These are phyloP conservation scores for Myotis findleyi DNA, from an alignment of 2,797 vertebrate species.

Conservation along the genomic window DNA sequence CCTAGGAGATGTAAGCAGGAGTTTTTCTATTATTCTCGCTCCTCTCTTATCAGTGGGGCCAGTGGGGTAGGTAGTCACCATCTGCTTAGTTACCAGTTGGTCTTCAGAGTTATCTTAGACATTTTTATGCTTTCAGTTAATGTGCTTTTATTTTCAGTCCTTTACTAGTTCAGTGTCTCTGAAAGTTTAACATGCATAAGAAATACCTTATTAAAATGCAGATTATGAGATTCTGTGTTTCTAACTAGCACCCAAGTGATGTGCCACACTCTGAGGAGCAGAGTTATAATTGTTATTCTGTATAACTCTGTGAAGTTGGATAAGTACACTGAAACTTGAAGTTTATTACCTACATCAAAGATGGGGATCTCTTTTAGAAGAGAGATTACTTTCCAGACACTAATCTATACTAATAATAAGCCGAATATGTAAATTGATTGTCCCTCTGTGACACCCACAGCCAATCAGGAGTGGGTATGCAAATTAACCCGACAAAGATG, in stretches of 20 bases:
- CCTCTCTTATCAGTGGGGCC: neutral
- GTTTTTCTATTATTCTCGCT: neutral
- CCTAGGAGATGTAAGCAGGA: neutral
- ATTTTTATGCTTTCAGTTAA: slow-evolving; percentile 26
- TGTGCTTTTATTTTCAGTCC: slow-evolving; percentile 20
- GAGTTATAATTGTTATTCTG: neutral
- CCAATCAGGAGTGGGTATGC: too few relatives aligned
- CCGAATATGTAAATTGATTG: too few relatives aligned
- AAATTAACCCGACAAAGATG: too few relatives aligned
- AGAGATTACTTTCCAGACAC: slow-evolving; percentile 10
- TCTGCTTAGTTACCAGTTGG: neutral
- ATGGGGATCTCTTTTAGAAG: slow-evolving; percentile 1
- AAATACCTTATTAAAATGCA: slow-evolving; percentile 40
- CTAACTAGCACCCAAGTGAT: neutral
- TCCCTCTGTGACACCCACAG: too few relatives aligned
- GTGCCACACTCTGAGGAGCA: neutral
- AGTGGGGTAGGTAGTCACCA: neutral
- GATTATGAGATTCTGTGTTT: slow-evolving; percentile 48
- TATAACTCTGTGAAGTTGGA: neutral
- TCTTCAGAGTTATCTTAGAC: neutral
- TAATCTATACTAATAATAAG: neutral
- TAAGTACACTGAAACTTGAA: slow-evolving; percentile 1
- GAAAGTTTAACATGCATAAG: slow-evolving; percentile 2
- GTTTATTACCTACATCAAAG: neutral
- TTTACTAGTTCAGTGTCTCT: slow-evolving; percentile 41